phyloP scores from a whole-genome alignment of 1,140 invertebrate species.

The Phortica variegata region DNA sequence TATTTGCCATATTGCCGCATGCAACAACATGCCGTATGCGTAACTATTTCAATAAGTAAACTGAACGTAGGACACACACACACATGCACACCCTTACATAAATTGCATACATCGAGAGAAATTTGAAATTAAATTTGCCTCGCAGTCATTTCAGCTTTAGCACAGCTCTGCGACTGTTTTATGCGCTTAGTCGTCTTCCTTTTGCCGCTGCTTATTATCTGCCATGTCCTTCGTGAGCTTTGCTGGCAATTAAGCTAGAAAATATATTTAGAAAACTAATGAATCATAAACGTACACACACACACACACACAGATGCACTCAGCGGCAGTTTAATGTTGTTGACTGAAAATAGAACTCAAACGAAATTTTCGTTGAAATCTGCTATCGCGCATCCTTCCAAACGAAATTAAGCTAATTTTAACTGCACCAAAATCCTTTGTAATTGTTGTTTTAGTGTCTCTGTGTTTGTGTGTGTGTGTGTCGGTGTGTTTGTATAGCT shows the following conservation, averaged over 20 bases:
- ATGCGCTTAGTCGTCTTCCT: constrained; percentile 39
- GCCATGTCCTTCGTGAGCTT: too few relatives aligned
- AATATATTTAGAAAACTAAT: constrained; percentile 49
- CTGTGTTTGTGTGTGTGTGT: constrained; percentile 8
- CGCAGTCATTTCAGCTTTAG: constrained; percentile 8
- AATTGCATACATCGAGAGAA: too few relatives aligned
- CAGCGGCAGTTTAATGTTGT: background rate
- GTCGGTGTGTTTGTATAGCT: constrained; percentile 9
- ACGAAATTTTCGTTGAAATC: background rate
- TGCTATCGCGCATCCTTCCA: constrained; percentile 39
- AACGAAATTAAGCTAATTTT: constrained; percentile 54
- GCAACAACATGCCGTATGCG: too few relatives aligned
- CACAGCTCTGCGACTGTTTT: constrained; percentile 29
- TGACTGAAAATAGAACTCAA: background rate
- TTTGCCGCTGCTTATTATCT: too few relatives aligned
- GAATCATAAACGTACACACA: constrained; percentile 40
- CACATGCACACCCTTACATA: constrained; percentile 2
- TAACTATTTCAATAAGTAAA: too few relatives aligned
- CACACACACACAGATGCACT: background rate
- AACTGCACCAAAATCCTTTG: background rate
- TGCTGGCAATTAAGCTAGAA: constrained; percentile 39
- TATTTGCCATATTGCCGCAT: too few relatives aligned
- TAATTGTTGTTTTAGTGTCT: background rate
- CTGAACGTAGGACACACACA: too few relatives aligned
- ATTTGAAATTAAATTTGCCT: constrained; percentile 5